phyloP scores from a whole-genome alignment of 2,797 vertebrate species.

The Schizopygopsis malacanthus region DNA sequence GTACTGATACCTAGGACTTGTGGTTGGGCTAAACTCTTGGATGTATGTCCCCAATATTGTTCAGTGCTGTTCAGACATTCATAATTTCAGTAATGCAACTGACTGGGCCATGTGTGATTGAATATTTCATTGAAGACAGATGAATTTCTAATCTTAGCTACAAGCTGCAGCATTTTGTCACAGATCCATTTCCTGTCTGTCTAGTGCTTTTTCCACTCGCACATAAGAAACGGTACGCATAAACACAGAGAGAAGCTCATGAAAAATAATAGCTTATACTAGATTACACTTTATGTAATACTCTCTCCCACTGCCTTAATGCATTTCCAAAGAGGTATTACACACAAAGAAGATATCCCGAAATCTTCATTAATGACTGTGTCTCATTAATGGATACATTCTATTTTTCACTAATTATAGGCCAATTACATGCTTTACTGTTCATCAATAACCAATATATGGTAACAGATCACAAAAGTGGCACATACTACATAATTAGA shows the following conservation, averaged over 20 bases:
- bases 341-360: constrained; percentile 8
- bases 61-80: constrained; percentile 75
- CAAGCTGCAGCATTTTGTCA: constrained; percentile 82
- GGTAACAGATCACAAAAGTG: constrained; percentile 28
- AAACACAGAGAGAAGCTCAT: constrained; percentile 26
- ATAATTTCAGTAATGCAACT: constrained; percentile 77
- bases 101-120: constrained; percentile 75
- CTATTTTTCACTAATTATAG: constrained; percentile 51
- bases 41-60: constrained; percentile 70
- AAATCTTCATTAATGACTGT: constrained; percentile 50
- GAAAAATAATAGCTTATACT: constrained; percentile 39
- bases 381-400: constrained; percentile 42
- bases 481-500: constrained; percentile 48
- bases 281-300: constrained; percentile 18
- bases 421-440: constrained; percentile 45
- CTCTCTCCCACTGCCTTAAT: neutral
- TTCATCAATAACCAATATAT: constrained; percentile 51
- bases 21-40: constrained; percentile 44
- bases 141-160: constrained; percentile 87
- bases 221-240: constrained; percentile 7
- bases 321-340: constrained; percentile 14
- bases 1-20: constrained; percentile 26
- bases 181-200: constrained; percentile 79
- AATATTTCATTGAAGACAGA: constrained; percentile 87
- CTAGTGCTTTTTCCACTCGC: constrained; percentile 63